Percentiles rank a stretch among this genome's conserved stretches.
Evolutionary conservation across 1,140 invertebrate species (phyloP).

Genomic region (Maniola jurtina): DNA sequence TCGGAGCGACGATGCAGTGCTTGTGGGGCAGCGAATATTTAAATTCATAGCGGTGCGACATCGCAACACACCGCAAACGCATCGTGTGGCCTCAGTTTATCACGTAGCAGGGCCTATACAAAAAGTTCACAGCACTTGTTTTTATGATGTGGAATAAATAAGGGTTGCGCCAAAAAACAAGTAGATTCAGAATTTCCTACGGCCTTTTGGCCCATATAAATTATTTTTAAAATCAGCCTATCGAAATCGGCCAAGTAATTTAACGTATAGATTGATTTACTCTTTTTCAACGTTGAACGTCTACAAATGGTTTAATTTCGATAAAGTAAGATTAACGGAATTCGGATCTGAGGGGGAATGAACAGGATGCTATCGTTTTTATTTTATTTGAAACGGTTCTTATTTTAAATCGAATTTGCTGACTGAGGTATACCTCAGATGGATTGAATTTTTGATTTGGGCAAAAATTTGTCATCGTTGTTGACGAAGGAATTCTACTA

Average conservation of each 20-base stretch:
- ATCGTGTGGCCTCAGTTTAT: too few species aligned
- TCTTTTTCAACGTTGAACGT: constrained; percentile 43
- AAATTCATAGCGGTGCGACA: too few species aligned
- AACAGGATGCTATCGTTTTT: constrained; percentile 23
- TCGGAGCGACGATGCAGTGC: too few species aligned
- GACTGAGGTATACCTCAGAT: neutral
- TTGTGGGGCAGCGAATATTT: too few species aligned
- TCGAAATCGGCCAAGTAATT: constrained; percentile 67
- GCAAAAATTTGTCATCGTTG: neutral
- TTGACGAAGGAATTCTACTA: too few species aligned
- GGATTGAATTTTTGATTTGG: neutral
- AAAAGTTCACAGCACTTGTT: too few species aligned
- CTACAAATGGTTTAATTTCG: constrained; percentile 70
- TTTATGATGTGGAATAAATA: too few species aligned
- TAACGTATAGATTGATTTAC: constrained; percentile 71
- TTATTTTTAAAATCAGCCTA: constrained; percentile 67
- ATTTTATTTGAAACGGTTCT: constrained; percentile 23
- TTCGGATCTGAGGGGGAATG: constrained; percentile 34
- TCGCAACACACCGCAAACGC: too few species aligned
- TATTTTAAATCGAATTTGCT: constrained; percentile 20
- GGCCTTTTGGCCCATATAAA: constrained; percentile 37
- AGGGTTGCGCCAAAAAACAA: too few species aligned
- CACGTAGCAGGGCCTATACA: too few species aligned
- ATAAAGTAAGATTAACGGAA: constrained; percentile 51
- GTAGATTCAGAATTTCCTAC: too few species aligned